Percentiles rank a stretch among this genome's conserved stretches.
These are phyloP conservation scores for Operophtera brumata DNA, from an alignment of 2,888 invertebrate species.

Conservation along the genomic window DNA sequence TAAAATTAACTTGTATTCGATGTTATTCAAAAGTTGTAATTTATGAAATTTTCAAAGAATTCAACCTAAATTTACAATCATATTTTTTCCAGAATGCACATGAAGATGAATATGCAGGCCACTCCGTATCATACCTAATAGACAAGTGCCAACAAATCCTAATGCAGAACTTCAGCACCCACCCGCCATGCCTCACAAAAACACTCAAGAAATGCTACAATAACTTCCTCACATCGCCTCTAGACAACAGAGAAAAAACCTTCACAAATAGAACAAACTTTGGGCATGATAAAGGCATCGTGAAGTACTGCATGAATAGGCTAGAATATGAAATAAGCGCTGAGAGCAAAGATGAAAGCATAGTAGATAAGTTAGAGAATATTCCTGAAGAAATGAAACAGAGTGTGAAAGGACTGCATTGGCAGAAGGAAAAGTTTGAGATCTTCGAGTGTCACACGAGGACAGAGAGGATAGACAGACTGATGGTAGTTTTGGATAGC, in stretches of 20 bases:
- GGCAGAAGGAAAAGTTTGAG: constrained; percentile 69
- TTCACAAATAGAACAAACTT: constrained; percentile 60
- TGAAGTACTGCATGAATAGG: constrained; percentile 67
- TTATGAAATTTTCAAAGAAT: too few relatives aligned
- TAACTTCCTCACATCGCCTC: constrained; percentile 59
- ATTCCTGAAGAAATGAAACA: constrained; percentile 61
- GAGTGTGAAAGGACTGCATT: constrained; percentile 60
- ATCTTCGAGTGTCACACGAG: constrained; percentile 63
- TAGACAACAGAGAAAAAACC: constrained; percentile 56
- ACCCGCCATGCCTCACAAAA: constrained; percentile 62
- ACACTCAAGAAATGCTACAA: constrained; percentile 58
- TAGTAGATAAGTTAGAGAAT: constrained; percentile 57
- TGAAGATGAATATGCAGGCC: constrained; percentile 53
- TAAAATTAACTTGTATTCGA: too few relatives aligned
- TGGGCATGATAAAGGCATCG: constrained; percentile 56
- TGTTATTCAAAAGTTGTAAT: too few relatives aligned
- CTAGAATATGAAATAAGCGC: constrained; percentile 61
- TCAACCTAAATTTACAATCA: background rate
- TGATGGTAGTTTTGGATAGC: constrained; percentile 74
- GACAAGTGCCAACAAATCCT: constrained; percentile 63
- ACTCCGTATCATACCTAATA: constrained; percentile 51
- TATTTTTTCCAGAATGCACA: constrained; percentile 68
- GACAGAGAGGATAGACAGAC: constrained; percentile 69
- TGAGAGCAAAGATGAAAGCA: constrained; percentile 56
- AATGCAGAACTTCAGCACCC: constrained; percentile 57